phyloP scores from a whole-genome alignment of 2,113 vertebrate genomes.

The Sphyrna mokarran region DNA sequence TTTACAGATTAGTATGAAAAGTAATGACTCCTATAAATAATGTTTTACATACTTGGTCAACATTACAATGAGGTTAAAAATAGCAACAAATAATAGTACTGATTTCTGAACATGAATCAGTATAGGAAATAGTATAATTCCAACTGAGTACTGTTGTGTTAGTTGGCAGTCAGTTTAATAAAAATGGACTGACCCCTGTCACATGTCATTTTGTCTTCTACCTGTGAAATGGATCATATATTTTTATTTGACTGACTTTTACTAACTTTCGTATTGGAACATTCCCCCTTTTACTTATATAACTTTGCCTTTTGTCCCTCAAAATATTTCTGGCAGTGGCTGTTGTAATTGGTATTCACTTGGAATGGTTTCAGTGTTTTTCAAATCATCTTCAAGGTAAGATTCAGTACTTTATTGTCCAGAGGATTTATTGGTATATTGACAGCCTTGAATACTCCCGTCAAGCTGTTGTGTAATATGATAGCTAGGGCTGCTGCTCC shows the following conservation, averaged over 20 bases:
- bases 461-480: neutral
- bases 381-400: conserved; percentile 16
- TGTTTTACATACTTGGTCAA: too few relatives aligned
- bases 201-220: neutral
- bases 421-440: neutral
- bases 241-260: neutral
- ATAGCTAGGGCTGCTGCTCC: neutral
- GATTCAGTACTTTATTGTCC: conserved; percentile 2
- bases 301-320: neutral
- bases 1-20: neutral
- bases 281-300: neutral
- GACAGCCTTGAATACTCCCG: neutral
- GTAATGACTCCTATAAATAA: neutral
- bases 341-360: neutral
- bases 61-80: neutral
- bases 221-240: neutral
- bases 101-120: neutral
- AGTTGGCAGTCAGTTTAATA: neutral
- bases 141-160: neutral
- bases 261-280: neutral
- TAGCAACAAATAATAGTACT: neutral
- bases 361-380: neutral
- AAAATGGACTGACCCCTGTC: neutral
- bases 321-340: neutral
- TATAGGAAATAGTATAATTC: neutral